phyloP scores from a whole-genome alignment of 53 echinoderm and acorn worm genomes.

The Glandiceps talaboti region DNA sequence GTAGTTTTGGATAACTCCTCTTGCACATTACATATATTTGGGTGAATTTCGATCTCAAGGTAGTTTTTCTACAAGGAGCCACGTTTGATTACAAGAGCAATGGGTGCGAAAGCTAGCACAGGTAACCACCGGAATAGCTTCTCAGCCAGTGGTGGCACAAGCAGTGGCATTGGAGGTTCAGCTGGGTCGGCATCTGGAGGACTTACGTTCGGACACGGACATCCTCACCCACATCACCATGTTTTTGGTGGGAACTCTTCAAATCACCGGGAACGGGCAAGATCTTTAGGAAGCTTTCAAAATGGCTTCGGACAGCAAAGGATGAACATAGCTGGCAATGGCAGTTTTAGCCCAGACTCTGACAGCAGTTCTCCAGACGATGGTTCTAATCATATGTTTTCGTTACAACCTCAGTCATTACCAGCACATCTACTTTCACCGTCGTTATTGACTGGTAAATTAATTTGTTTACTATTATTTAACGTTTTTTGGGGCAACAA shows the following conservation, averaged over 20 bases:
- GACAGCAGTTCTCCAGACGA: constrained; percentile 72
- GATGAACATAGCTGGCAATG: constrained; percentile 56
- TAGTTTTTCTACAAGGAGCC: background rate
- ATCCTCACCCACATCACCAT: background rate
- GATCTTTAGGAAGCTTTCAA: constrained; percentile 38
- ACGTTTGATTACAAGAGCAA: background rate
- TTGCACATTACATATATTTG: background rate
- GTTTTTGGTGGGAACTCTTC: background rate
- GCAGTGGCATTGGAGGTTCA: background rate
- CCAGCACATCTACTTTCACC: constrained; percentile 86
- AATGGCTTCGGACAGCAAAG: constrained; percentile 30
- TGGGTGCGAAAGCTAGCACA: background rate
- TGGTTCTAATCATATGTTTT: constrained; percentile 39
- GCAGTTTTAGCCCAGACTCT: constrained; percentile 47
- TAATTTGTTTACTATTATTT: too few relatives aligned
- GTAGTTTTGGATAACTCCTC: background rate
- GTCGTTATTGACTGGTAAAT: constrained; percentile 30
- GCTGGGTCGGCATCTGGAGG: background rate
- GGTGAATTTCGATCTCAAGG: background rate
- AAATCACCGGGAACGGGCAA: constrained; percentile 7
- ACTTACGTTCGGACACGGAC: background rate
- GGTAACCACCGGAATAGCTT: background rate
- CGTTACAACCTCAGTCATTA: constrained; percentile 59
- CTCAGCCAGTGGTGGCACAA: background rate
- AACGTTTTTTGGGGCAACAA: too few relatives aligned